Conservation (phyloP, 2,888 invertebrate genomes). For the Onthophagus sagittarius region DNA sequence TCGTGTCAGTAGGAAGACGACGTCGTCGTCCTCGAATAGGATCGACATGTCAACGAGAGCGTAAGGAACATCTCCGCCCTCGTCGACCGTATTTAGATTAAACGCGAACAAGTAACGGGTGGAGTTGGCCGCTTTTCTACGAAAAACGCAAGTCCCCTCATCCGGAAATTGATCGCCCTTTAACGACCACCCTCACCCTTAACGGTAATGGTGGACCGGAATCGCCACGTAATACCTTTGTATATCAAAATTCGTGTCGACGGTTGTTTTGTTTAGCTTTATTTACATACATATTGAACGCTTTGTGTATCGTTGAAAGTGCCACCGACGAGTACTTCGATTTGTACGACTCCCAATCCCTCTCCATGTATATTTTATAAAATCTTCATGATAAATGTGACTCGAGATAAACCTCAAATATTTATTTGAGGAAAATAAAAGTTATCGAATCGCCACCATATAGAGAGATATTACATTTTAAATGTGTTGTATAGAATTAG, state of each 20-base stretch:
- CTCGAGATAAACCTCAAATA: background rate
- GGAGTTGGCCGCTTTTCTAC: slow-evolving; percentile 28
- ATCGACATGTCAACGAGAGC: background rate
- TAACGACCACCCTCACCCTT: background rate
- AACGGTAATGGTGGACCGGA: background rate
- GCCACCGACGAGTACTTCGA: background rate
- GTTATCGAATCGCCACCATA: too few species aligned
- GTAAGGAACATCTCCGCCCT: slow-evolving; percentile 4
- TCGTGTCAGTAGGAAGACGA: slow-evolving; percentile 1
- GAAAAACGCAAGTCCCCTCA: slow-evolving; percentile 17
- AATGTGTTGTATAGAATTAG: too few species aligned
- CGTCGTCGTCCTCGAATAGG: slow-evolving; percentile 3
- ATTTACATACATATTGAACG: background rate
- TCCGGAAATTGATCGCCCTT: background rate
- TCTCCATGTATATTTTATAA: background rate
- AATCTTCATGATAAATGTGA: background rate
- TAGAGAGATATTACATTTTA: too few species aligned
- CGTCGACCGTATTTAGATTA: slow-evolving; percentile 28
- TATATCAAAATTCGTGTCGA: background rate
- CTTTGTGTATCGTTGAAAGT: background rate
- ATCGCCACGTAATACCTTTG: background rate
- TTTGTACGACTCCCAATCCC: background rate
- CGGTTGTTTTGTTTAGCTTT: background rate
- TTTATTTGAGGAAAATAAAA: too few species aligned
- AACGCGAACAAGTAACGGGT: slow-evolving; percentile 30